Conservation (phyloP, 2,888 invertebrate species). For the Aelia acuminata region DNA sequence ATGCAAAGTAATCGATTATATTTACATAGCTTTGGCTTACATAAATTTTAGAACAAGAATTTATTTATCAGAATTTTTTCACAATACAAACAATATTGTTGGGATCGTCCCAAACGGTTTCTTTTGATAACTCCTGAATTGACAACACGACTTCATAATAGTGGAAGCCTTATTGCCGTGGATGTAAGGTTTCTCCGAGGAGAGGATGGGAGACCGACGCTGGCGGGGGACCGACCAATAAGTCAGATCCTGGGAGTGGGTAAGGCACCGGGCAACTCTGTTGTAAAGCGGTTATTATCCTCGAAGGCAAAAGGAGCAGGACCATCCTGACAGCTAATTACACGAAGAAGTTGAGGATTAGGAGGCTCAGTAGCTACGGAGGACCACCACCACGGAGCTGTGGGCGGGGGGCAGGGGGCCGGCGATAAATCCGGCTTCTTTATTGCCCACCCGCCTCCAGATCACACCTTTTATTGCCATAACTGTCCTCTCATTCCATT, state of each 20-base stretch:
- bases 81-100: no score
- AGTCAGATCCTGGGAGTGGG: background rate
- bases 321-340: slow-evolving; percentile 39
- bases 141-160: background rate
- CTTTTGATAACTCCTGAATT: background rate
- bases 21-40: no score
- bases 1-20: no score
- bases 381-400: background rate
- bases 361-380: background rate
- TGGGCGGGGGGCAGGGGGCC: background rate
- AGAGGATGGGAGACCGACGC: background rate
- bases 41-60: no score
- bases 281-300: slow-evolving; percentile 39
- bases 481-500: slow-evolving; percentile 39
- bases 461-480: slow-evolving; percentile 50
- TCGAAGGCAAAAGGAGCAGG: background rate
- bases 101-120: no score
- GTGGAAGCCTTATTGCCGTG: background rate
- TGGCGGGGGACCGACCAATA: background rate
- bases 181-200: background rate
- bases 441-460: background rate
- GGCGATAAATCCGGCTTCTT: slow-evolving; percentile 11
- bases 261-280: slow-evolving; percentile 16
- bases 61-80: no score
- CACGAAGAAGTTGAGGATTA: slow-evolving; percentile 30